Base-by-base conservation (phyloP, 2,888 invertebrate genomes). In the Pseudococcus viburni region DNA sequence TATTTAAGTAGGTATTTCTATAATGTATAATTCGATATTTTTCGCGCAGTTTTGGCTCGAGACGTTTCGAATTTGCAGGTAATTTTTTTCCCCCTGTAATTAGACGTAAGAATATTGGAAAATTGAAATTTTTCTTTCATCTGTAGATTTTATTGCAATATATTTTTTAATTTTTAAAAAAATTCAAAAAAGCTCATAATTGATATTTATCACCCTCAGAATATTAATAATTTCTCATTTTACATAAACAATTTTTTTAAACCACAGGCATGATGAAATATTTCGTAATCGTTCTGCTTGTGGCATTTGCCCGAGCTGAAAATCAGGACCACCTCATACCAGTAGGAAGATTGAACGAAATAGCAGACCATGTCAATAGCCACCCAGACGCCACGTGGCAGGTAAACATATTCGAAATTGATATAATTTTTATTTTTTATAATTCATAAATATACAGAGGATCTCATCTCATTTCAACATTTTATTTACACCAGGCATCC, bases 1-100 rank as follows among this genome's bases (percentile, higher is more conserved):
- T 26, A 73, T 73, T 73, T 73, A 73, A 73, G 68, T 73, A 73
- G 3, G 26, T 33, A 33, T 73, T 73, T 33, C 1, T 73, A 73
- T 33, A 19, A 73, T 4, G 1, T 73, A 12, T 12, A 73, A 73
- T 73, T 73, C 12, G 22, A 33, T 73, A 73, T 73, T 73, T 33
- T 26, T 73, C 68, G 12, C 0, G 33, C 12, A 73, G 22, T n/a
- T 33, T 73, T 12, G 33, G 12, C 33, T 26, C 12, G 33, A 26
- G 12, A 73, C 68, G 26, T 26, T 22, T 73, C 12, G 12, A 73
- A 26, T 6, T 9, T 33, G 22, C 68, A 73, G 68, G 68, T 73
- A 73, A 26, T 26, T 73, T 73, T 73, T 33, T 33, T 33, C 26
- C 26, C 3, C 26, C 3, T 33, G 1, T 2, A 33, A 33, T 3